Evolutionary conservation across 2,888 invertebrate genomes (phyloP).

Genomic region (Pseudeuparius sepicola): DNA sequence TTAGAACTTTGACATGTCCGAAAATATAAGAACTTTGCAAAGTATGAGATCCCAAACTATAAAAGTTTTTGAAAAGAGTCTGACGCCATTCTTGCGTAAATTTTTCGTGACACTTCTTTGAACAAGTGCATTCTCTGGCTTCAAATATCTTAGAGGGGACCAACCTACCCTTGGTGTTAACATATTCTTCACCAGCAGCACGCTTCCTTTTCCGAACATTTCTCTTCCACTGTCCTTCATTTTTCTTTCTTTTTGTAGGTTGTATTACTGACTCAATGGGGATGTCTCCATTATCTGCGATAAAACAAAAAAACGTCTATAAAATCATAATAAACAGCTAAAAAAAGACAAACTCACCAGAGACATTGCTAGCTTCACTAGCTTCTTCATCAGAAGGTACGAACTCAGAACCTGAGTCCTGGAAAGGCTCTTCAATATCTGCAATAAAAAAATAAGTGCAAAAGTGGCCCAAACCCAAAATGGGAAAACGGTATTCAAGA

Average conservation of each 20-base stretch:
- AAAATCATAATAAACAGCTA: constrained; percentile 8
- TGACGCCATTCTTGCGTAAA: constrained; percentile 12
- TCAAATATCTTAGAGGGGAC: constrained; percentile 9
- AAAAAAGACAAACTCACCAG: constrained; percentile 11
- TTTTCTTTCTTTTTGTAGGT: constrained; percentile 10
- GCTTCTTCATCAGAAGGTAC: constrained; percentile 5
- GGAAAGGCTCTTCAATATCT: constrained; percentile 12
- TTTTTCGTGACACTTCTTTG: constrained; percentile 12
- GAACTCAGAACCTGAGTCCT: constrained; percentile 12
- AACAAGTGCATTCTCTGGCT: constrained; percentile 4
- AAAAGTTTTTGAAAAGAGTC: constrained; percentile 10
- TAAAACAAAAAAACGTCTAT: constrained; percentile 3
- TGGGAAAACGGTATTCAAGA: too few relatives aligned
- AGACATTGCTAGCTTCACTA: constrained; percentile 10
- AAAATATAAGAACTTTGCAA: constrained; percentile 7
- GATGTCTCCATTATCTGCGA: constrained; percentile 7
- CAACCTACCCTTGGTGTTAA: constrained; percentile 9
- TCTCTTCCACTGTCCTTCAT: constrained; percentile 12
- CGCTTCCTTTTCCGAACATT: constrained; percentile 12
- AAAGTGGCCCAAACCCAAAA: constrained; percentile 13
- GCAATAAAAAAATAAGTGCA: constrained; percentile 10
- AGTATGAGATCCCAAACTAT: constrained; percentile 12
- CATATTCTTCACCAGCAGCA: constrained; percentile 10
- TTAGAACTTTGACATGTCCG: constrained; percentile 5
- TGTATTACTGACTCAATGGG: neutral